Base-by-base conservation (phyloP, 2,113 vertebrate genomes). In the Oncorhynchus tshawytscha region DNA sequence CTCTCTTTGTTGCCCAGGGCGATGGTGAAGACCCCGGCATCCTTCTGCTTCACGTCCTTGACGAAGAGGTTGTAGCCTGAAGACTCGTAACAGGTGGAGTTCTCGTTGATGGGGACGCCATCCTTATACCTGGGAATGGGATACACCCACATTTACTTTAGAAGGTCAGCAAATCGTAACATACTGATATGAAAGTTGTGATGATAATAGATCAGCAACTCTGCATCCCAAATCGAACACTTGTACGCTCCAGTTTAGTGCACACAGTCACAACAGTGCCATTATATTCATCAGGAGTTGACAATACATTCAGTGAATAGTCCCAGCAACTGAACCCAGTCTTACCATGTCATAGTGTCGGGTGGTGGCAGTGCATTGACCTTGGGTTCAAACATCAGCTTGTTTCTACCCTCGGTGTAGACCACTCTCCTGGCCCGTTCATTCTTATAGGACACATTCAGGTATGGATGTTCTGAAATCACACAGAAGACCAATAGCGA, bases 11-110 rank as follows among this genome's bases (percentile, higher is more conserved):
- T 95, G 83, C 90, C 93, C 74, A 98, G 68, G 29, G 83, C 81
- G 1, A 98, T 64, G 79, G 95, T 96, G 87, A 92, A 97, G 81
- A 94, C 89, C 0, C 96, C 96, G 57, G 94, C 86, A 4, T 97
- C 91, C 66, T 85, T 94, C 7, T 87, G 77, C 80, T 93, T 93
- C 81, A 95, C 87, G 0, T 95, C 90, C 51, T 76, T 83, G 62
- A 98, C 94, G 67, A 78, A 83, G 75, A 98, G 92, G 2, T 64
- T 91, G 86, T 89, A 94, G 27, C 70, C 86, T 0, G 89, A 89
- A 0, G 82, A 84, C 57, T 90, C 92, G 1, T 94, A 96, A 71
- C 94, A 95, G 2, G 91, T 94, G 11, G 92, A 92, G 82, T 94
- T 96, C 5, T 88, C 89, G 67, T 67, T 77, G 82, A 97, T 94